Percentiles rank a stretch among this genome's conserved stretches.
Conservation (phyloP, 1,140 invertebrate species). For the Ganaspis sp. region DNA sequence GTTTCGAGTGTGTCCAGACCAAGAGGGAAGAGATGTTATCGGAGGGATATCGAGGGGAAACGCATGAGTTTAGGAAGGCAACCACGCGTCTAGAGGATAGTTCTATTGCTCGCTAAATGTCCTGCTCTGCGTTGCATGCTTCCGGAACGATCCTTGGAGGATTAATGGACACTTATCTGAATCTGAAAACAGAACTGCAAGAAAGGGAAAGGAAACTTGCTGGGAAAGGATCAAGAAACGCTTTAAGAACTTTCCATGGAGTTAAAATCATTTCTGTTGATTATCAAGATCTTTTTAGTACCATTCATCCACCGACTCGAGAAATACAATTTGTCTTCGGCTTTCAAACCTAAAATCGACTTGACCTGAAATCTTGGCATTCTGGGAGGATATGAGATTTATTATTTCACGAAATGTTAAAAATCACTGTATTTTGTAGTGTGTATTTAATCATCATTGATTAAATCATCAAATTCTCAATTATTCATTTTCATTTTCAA, state of each 20-base stretch:
- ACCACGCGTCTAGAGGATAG: slow-evolving; percentile 40
- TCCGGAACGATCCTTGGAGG: slow-evolving; percentile 50
- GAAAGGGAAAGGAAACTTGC: slow-evolving; percentile 31
- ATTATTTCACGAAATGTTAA: too few species aligned
- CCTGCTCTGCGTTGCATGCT: slow-evolving; percentile 45
- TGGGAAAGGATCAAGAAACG: slow-evolving; percentile 12
- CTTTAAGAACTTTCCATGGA: slow-evolving; percentile 21
- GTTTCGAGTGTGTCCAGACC: not conserved
- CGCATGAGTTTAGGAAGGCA: slow-evolving; percentile 48
- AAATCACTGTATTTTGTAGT: too few species aligned
- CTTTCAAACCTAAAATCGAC: too few species aligned
- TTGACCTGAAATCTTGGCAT: too few species aligned
- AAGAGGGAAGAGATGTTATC: slow-evolving; percentile 14
- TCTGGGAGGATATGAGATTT: too few species aligned
- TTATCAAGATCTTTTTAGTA: slow-evolving; percentile 6
- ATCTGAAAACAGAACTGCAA: slow-evolving; percentile 58
- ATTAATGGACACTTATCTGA: slow-evolving; percentile 64
- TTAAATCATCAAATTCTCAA: too few species aligned
- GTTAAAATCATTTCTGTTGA: not conserved
- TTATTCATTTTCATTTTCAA: too few species aligned
- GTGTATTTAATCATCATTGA: too few species aligned
- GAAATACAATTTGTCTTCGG: not conserved
- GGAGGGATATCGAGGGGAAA: slow-evolving; percentile 53
- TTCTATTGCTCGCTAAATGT: slow-evolving; percentile 40
- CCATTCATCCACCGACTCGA: not conserved